Conservation (phyloP, 2,888 invertebrate genomes). For the Tetragnatha montana region DNA sequence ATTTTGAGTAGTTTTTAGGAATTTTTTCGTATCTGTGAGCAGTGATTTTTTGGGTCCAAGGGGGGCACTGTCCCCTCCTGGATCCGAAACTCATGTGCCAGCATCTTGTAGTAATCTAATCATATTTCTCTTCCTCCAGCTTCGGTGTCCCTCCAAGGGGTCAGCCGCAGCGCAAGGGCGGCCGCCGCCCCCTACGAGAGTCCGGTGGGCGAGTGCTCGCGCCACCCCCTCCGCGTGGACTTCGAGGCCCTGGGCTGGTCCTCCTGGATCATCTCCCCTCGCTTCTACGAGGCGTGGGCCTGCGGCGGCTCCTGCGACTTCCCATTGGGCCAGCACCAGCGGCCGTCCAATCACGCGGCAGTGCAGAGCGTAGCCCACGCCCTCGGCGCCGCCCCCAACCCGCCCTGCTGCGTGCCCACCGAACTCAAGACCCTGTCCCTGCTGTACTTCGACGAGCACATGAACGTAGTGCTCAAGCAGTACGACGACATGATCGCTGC, state of each 20-base stretch:
- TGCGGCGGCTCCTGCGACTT: conserved; percentile 78
- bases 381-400: conserved; percentile 76
- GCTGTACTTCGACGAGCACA: conserved; percentile 81
- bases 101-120: no score
- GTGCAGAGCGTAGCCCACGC: conserved; percentile 80
- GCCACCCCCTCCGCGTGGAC: conserved; percentile 78
- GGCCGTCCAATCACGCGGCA: conserved; percentile 82
- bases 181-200: conserved; percentile 24
- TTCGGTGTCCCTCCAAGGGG: neutral
- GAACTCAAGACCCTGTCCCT: conserved; percentile 80
- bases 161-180: neutral
- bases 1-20: no score
- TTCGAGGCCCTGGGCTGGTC: conserved; percentile 81
- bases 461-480: conserved; percentile 81
- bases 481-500: conserved; percentile 82
- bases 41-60: no score
- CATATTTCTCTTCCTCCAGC: neutral
- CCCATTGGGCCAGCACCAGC: conserved; percentile 78
- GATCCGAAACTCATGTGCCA: no score
- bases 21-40: no score
- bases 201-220: conserved; percentile 72
- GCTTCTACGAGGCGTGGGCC: conserved; percentile 80
- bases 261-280: conserved; percentile 81
- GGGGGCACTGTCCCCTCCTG: no score
- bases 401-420: conserved; percentile 82